Percentiles rank a stretch among this genome's conserved stretches.
These are phyloP conservation scores for Carlito syrichta DNA, from an alignment of 2,113 vertebrate species.

Conservation along the genomic window DNA sequence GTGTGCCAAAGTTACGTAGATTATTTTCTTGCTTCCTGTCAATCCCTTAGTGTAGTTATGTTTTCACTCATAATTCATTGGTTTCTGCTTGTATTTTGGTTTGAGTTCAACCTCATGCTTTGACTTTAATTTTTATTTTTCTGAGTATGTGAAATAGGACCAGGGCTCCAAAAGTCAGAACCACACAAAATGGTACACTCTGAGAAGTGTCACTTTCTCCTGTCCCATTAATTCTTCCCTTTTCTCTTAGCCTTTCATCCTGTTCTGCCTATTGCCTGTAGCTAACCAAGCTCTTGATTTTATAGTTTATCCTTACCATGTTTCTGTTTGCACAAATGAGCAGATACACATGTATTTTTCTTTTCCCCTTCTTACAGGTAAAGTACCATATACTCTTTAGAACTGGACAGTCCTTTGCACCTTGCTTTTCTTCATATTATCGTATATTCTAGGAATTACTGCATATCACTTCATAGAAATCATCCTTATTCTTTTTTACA, in stretches of 20 bases:
- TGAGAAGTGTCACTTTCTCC: background rate
- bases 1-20: background rate
- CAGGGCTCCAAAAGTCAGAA: background rate
- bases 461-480: background rate
- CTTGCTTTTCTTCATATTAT: background rate
- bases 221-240: background rate
- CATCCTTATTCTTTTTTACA: background rate
- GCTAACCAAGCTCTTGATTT: background rate
- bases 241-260: background rate
- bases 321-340: background rate
- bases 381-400: background rate
- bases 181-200: background rate
- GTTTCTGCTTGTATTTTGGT: background rate
- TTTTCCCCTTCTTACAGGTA: background rate
- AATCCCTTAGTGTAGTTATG: background rate
- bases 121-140: background rate
- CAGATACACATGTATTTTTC: background rate
- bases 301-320: background rate
- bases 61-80: background rate
- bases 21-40: background rate
- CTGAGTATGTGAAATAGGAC: background rate
- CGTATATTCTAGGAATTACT: background rate
- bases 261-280: background rate
- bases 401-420: background rate
- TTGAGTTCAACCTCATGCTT: background rate